A percentile compares a stretch with the other conserved stretches of the same genome.
phyloP scores from a whole-genome alignment of 2,113 vertebrate species.

The Balaeniceps rex region DNA sequence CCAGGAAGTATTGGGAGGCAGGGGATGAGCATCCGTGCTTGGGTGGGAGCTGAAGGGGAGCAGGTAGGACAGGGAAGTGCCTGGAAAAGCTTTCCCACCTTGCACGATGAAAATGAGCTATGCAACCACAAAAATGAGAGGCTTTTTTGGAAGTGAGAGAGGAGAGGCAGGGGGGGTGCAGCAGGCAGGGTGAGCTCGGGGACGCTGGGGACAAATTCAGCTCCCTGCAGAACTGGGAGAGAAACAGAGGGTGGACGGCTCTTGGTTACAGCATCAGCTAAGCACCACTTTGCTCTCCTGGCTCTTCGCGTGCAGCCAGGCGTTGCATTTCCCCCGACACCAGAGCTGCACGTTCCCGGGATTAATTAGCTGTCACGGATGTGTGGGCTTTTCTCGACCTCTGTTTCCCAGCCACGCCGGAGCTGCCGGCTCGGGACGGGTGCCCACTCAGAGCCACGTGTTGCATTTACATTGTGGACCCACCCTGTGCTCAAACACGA shows the following conservation, averaged over 20 bases:
- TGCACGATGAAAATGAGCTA: not conserved
- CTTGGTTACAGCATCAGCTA: not conserved
- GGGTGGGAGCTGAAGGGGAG: not conserved
- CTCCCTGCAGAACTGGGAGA: not conserved
- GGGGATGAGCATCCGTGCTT: not conserved
- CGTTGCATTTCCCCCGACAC: not conserved
- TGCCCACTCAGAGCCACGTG: not conserved
- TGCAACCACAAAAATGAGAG: fast-evolving
- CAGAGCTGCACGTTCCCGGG: not conserved
- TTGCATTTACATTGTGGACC: not conserved
- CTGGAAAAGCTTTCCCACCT: not conserved
- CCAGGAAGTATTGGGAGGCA: not conserved
- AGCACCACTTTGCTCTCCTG: not conserved
- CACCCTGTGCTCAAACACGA: not conserved
- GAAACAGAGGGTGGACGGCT: not conserved
- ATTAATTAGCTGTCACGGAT: not conserved
- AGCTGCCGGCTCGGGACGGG: not conserved
- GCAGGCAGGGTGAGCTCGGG: not conserved
- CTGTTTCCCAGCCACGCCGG: not conserved
- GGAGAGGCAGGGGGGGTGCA: not conserved
- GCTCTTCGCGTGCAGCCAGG: not conserved
- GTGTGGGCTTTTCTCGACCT: fast-evolving
- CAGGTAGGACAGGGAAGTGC: not conserved
- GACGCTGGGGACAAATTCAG: fast-evolving
- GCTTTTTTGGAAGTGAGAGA: not conserved